phyloP scores from a whole-genome alignment of 2,888 invertebrate genomes.

The Paralinhomoeus sp. region DNA sequence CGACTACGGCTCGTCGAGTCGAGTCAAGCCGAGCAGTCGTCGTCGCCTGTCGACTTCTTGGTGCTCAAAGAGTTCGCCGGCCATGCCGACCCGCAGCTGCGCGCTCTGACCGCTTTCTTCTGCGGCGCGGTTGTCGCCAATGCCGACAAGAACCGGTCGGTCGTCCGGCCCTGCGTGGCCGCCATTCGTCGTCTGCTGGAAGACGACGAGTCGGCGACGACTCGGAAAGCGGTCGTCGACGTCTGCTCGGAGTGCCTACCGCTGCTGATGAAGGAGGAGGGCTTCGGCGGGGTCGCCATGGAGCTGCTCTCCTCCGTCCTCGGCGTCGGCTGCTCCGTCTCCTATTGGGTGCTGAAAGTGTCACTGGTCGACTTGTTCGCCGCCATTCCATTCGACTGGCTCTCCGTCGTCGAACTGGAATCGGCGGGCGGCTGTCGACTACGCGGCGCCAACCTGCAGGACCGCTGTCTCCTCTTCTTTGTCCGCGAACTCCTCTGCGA shows the following conservation, averaged over 20 bases:
- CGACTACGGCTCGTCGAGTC: too few relatives aligned
- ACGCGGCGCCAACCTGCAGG: too few relatives aligned
- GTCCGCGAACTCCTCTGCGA: too few relatives aligned
- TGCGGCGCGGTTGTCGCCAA: too few relatives aligned
- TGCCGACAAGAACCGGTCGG: background rate
- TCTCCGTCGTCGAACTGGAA: too few relatives aligned
- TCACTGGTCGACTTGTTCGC: background rate
- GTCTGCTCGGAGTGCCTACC: background rate
- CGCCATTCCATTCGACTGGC: too few relatives aligned
- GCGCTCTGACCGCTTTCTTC: conserved; percentile 38
- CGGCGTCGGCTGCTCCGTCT: conserved; percentile 42
- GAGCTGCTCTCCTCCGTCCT: conserved; percentile 40
- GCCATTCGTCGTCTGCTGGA: background rate
- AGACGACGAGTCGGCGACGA: background rate
- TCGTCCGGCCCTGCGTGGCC: background rate
- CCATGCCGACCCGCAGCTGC: conserved; percentile 37
- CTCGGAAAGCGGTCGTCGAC: conserved; percentile 37
- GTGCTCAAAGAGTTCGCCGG: conserved; percentile 1
- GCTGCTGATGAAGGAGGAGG: background rate
- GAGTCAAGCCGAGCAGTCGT: too few relatives aligned
- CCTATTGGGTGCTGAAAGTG: conserved; percentile 64
- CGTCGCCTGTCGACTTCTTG: background rate
- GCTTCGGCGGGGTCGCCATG: too few relatives aligned
- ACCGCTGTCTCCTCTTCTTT: too few relatives aligned
- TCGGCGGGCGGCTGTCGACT: too few relatives aligned